Evolutionary conservation across 2,113 vertebrate genomes (phyloP).

Genomic region (Podilymbus podiceps): DNA sequence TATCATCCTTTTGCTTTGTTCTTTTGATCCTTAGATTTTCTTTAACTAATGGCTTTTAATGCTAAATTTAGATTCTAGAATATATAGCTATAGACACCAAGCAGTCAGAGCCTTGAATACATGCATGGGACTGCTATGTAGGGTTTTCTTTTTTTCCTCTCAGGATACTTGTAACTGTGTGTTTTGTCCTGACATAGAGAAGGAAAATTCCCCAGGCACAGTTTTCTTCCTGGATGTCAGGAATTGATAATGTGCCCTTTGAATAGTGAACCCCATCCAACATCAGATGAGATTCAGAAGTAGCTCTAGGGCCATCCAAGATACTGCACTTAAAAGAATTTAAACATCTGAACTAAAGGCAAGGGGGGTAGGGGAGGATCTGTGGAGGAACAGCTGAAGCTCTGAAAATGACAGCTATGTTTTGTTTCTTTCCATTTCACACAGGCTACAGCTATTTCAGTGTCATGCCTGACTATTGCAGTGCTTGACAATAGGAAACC

Average conservation of each 20-base stretch:
- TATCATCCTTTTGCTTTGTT: background rate
- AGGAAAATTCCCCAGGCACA: background rate
- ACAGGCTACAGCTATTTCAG: background rate
- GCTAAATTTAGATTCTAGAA: background rate
- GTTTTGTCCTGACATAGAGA: background rate
- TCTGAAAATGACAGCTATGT: background rate
- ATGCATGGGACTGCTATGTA: background rate
- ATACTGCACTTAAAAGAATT: background rate
- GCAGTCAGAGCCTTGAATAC: background rate
- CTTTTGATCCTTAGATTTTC: background rate
- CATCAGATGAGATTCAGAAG: background rate
- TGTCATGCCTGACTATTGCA: background rate
- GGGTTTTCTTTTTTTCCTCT: background rate
- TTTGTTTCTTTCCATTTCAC: background rate
- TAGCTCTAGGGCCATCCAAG: background rate
- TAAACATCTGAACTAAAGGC: background rate
- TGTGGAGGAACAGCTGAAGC: background rate
- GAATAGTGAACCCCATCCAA: background rate
- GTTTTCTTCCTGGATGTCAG: background rate
- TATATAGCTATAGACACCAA: background rate
- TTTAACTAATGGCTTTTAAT: background rate
- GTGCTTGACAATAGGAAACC: background rate
- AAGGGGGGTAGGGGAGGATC: background rate
- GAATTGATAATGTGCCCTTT: background rate
- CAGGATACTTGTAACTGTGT: background rate